Evolutionary conservation across 2,888 invertebrate species (phyloP).

Genomic region (Leptinotarsa haldemani): DNA sequence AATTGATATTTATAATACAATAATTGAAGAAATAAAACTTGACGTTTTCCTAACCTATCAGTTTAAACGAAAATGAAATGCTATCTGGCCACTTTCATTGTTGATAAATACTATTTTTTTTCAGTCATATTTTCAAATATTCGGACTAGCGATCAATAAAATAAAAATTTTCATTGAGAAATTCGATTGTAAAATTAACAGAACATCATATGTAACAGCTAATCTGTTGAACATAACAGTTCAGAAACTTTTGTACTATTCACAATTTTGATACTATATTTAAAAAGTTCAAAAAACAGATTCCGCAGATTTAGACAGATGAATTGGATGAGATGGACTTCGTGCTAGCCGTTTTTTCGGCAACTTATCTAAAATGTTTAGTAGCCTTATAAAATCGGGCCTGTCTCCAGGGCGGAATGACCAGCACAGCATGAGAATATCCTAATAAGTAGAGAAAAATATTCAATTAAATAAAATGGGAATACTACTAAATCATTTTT

Average conservation of each 20-base stretch:
- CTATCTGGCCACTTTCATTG: neutral
- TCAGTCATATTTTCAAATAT: neutral
- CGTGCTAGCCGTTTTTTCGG: conserved; percentile 96
- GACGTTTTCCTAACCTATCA: no score
- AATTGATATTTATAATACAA: no score
- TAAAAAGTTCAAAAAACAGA: conserved; percentile 76
- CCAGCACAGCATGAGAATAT: conserved; percentile 98
- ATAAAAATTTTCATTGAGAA: conserved; percentile 5
- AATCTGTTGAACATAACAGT: neutral
- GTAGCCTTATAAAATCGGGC: conserved; percentile 89
- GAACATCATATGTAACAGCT: neutral
- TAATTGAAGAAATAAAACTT: no score
- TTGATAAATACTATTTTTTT: neutral
- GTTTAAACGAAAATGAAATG: neutral
- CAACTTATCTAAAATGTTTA: conserved; percentile 87
- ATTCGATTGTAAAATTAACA: neutral
- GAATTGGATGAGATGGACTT: conserved; percentile 98
- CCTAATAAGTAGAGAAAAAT: conserved; percentile 70
- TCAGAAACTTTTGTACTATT: conserved; percentile 9
- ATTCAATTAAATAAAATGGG: conserved; percentile 11
- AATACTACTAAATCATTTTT: no score
- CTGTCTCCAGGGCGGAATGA: conserved; percentile 86
- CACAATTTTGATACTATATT: conserved; percentile 28
- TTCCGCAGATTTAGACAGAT: conserved; percentile 95
- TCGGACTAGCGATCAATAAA: neutral